Evolutionary conservation across 1,140 invertebrate species (phyloP), one percentile per base, ranked within the genome.

Genomic region (Zophobas atratus): DNA sequence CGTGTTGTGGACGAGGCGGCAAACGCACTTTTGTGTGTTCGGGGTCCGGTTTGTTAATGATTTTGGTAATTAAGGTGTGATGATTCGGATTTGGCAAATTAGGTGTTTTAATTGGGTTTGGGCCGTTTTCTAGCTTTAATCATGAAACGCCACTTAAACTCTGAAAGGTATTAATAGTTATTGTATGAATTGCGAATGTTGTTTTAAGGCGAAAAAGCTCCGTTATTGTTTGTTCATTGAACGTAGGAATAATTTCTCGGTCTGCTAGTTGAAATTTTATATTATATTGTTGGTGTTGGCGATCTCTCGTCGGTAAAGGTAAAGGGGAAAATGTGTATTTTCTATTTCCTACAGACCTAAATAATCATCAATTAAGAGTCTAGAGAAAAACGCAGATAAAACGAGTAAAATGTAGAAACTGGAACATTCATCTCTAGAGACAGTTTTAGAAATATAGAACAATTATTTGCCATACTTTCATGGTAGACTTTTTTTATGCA

Each of bases 331-430:
- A 75, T 76, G 73, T 74, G 60, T 72, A 71, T 34, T 77, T 78
- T 75, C 76, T 82, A 81, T 73, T 77, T 77, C 57, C 63, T 56
- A 41, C 46, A 73, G 77, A 78, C 72, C 57, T 46, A 46, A 46
- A 46, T 46, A 46, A 46, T 46, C 6, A 46, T 20, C 20, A 20
- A 20, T 55, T 5, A 67, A 67, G 41, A 67, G 33, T 43, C 39
- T 43, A n/a, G 20, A 32, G 60, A 67, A 67, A 67, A 67, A 67
- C 32, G 60, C 39, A 8, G 20, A 67, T 67, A 43, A 43, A 43
- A 67, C 39, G 39, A 43, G 33, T 67, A 67, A 67, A 43, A 67
- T 43, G 60, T 67, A 67, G 60, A 67, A 67, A 41, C 36, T 67
- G 43, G 60, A 67, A 39, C 60, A 67, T 20, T 20, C 20, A 20